Percentiles rank a stretch among this genome's conserved stretches.
Evolutionary conservation across 2,888 invertebrate genomes (phyloP).

Genomic region (Hecatera dysodea): DNA sequence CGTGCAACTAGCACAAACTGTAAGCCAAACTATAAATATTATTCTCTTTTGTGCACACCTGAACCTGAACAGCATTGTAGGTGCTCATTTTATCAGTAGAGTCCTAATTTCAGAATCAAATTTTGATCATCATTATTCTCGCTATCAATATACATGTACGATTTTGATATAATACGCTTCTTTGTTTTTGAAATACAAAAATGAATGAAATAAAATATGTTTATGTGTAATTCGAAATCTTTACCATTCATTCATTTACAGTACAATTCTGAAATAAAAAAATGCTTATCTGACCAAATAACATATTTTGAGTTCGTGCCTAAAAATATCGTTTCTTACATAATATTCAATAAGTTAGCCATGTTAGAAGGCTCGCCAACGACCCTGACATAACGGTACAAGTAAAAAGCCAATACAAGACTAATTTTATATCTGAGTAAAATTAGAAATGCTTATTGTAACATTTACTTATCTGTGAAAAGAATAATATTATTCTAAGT

Average conservation of each 20-base stretch:
- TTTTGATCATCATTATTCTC: constrained; percentile 2
- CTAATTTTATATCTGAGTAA: constrained; percentile 58
- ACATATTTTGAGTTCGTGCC: constrained; percentile 29
- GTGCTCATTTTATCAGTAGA: neutral
- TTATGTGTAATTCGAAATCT: neutral
- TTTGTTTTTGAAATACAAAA: constrained; percentile 9
- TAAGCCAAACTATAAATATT: constrained; percentile 3
- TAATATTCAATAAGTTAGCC: constrained; percentile 31
- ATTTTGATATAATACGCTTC: neutral
- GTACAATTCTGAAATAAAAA: constrained; percentile 3
- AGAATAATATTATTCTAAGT: constrained; percentile 48
- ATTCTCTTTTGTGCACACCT: constrained; percentile 5
- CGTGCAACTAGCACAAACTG: constrained; percentile 8
- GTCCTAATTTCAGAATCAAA: neutral
- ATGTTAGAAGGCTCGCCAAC: constrained; percentile 33
- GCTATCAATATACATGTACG: neutral
- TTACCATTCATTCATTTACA: constrained; percentile 17
- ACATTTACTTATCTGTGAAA: constrained; percentile 53
- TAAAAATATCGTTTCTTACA: constrained; percentile 19
- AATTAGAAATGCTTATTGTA: constrained; percentile 61
- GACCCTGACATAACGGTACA: constrained; percentile 25
- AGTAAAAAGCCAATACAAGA: constrained; percentile 61
- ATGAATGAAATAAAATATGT: neutral
- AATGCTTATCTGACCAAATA: constrained; percentile 22
- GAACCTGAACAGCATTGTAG: constrained; percentile 10